Base-by-base conservation (phyloP, 92 coral and sea anemone genomes). In the Hydrozoanthus gracilis region DNA sequence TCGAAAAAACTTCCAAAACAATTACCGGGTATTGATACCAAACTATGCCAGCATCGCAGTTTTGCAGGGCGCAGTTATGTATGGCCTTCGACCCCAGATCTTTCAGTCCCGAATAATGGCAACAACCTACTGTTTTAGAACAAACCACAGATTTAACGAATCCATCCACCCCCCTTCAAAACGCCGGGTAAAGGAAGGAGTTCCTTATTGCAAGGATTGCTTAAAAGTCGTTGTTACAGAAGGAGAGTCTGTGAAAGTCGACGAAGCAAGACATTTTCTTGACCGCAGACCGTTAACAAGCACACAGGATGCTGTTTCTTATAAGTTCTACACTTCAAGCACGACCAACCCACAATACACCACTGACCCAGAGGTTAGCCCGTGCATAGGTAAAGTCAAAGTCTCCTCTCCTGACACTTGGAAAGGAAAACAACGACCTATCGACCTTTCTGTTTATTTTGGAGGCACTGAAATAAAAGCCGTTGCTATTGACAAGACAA, bases 11-110 rank as follows among this genome's bases (percentile, higher is more conserved):
- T 27, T 27, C 39, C 39, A 27, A 27, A 27, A 27, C 0, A 78
- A 48, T 9, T 48, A n/a, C 51, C 51, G 20, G 5, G 17, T 78
- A 20, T 18, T 78, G 49, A 11, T 55, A 17, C 83, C 83, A 8
- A 78, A 78, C 51, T 78, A 56, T 18, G 71, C 83, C 68, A 67
- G 83, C 49, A 78, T 78, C 0, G 70, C 83, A 55, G 83, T 78
- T 58, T 68, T 78, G 10, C 83, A 78, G 58, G 83, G 83, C 12
- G 83, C 83, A 4, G 68, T 67, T 17, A 78, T 78, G 83, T 78
- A 56, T 56, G 83, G 70, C 49, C 70, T 56, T 4, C 55, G 68
- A 49, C 83, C 83, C 2, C 20, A 54, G 20, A 49, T 78, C 17
- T 27, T 78, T 39, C 17, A 13, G 6, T 78, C 83, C 5, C 45